phyloP scores from a whole-genome alignment of 2,888 invertebrate genomes.

The Carterocephalus palaemon region DNA sequence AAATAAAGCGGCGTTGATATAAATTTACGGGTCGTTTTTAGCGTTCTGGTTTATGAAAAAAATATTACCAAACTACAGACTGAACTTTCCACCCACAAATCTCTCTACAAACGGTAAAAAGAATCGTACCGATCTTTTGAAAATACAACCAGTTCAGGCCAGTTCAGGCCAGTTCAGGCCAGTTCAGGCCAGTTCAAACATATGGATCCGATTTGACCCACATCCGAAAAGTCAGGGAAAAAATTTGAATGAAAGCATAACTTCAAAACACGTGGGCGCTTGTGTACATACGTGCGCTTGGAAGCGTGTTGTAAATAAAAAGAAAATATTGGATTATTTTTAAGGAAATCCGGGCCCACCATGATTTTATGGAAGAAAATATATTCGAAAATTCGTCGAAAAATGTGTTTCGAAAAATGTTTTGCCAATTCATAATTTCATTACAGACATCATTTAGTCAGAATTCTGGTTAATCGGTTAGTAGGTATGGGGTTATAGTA shows the following conservation, averaged over 20 bases:
- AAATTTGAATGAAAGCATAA: constrained; percentile 2
- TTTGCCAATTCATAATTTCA: background rate
- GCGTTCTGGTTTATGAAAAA: no score
- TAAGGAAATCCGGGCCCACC: background rate
- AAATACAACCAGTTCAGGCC: background rate
- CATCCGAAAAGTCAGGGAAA: constrained; percentile 7
- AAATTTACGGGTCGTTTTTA: no score
- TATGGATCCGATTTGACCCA: constrained; percentile 8
- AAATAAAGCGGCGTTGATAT: no score
- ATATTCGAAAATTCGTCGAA: background rate
- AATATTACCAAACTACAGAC: no score
- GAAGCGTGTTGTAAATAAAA: constrained; percentile 15
- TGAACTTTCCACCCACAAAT: no score
- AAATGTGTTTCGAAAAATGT: background rate
- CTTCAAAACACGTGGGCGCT: constrained; percentile 1
- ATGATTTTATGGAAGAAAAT: background rate
- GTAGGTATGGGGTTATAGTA: no score
- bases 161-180: background rate
- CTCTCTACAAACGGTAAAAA: background rate
- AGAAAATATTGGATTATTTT: constrained; percentile 1
- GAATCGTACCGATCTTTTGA: background rate
- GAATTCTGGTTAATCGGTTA: no score
- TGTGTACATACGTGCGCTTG: constrained; percentile 4
- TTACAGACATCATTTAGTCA: no score
- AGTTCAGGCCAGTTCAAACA: constrained; percentile 1